Percentiles rank a stretch among this genome's conserved stretches.
Evolutionary conservation across 2,113 vertebrate species (phyloP).

Genomic region (Menura novaehollandiae): DNA sequence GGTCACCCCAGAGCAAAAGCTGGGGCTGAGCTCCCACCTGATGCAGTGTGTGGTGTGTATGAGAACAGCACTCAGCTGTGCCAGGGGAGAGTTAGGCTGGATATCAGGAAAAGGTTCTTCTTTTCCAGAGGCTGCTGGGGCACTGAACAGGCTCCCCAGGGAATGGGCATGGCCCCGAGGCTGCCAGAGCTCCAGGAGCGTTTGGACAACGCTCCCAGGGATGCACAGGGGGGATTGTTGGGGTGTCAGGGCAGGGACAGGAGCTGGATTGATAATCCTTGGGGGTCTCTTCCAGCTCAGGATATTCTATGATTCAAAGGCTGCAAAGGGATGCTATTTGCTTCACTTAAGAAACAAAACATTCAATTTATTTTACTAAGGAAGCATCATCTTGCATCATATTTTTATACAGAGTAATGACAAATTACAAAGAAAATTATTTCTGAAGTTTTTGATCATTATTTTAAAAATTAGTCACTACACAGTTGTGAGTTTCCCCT

Average conservation of each 20-base stretch:
- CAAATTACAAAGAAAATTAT: background rate
- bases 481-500: background rate
- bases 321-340: background rate
- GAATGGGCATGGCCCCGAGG: background rate
- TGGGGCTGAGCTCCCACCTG: background rate
- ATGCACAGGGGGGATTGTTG: accelerated
- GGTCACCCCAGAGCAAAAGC: background rate
- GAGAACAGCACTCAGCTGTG: background rate
- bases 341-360: background rate
- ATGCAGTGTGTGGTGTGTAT: background rate
- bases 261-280: accelerated
- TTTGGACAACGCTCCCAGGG: background rate
- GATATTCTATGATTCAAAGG: background rate
- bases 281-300: background rate
- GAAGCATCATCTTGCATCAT: background rate
- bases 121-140: background rate
- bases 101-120: background rate
- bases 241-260: background rate
- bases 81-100: background rate
- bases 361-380: background rate
- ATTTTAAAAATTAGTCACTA: background rate
- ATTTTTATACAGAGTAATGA: background rate
- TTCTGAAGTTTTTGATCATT: background rate
- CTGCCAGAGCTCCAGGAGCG: background rate
- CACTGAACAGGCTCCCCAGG: background rate